A percentile compares a stretch with the other conserved stretches of the same genome.
Evolutionary conservation across 2,113 vertebrate species (phyloP).

Genomic region (Datnioides undecimradiatus): DNA sequence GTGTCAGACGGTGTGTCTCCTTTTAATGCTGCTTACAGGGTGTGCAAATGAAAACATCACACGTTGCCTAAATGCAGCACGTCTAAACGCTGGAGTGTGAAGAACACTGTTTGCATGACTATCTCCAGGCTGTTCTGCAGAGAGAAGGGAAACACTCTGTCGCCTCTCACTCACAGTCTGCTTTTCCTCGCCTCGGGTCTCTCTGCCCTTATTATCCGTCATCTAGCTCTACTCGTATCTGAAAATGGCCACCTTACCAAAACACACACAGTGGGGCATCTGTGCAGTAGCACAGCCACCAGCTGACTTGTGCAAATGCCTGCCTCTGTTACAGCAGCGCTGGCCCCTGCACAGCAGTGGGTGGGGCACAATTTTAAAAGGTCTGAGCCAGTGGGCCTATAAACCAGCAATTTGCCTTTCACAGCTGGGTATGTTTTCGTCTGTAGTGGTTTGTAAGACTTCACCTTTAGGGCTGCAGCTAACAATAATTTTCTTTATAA

Average conservation of each 20-base stretch:
- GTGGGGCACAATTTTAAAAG: conserved; percentile 25
- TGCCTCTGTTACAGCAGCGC: conserved; percentile 25
- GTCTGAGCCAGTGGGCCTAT: conserved; percentile 43
- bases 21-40: conserved; percentile 10
- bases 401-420: conserved; percentile 33
- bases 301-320: conserved; percentile 28
- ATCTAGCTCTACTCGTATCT: conserved; percentile 17
- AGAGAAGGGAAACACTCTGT: conserved; percentile 25
- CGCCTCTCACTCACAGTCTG: conserved; percentile 26
- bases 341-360: conserved; percentile 38
- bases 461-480: background rate
- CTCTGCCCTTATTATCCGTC: conserved; percentile 33
- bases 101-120: conserved; percentile 28
- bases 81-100: conserved; percentile 42
- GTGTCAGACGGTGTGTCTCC: conserved; percentile 10
- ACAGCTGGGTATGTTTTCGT: conserved; percentile 15
- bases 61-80: conserved; percentile 38
- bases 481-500: background rate
- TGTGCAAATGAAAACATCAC: conserved; percentile 57
- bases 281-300: conserved; percentile 33
- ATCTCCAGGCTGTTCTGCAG: conserved; percentile 17
- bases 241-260: conserved; percentile 56
- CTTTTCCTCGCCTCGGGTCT: conserved; percentile 27
- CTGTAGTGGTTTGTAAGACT: background rate
- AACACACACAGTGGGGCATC: conserved; percentile 48